Percentiles rank a stretch among this genome's conserved stretches.
These are phyloP conservation scores for Bufo gargarizans DNA, from an alignment of 2,113 vertebrate genomes.

Conservation along the genomic window DNA sequence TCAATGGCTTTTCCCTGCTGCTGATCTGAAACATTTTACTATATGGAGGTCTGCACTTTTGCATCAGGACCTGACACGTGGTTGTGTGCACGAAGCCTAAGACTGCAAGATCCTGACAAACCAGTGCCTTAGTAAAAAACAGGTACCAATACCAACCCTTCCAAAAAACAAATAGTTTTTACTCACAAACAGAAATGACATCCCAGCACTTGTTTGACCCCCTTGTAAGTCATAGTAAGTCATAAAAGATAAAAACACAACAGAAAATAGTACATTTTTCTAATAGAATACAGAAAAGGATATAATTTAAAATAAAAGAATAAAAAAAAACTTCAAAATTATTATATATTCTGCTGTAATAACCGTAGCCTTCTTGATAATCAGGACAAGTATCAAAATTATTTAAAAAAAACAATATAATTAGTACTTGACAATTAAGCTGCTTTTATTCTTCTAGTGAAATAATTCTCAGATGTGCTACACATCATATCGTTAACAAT, in stretches of 20 bases:
- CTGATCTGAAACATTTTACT: too few relatives aligned
- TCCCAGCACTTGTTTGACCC: too few relatives aligned
- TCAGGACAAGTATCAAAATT: conserved; percentile 30
- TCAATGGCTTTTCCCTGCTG: too few relatives aligned
- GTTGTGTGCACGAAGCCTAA: too few relatives aligned
- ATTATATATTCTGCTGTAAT: not conserved
- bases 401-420: not conserved
- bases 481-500: conserved; percentile 31
- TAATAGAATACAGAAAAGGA: not conserved
- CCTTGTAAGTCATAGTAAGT: not conserved
- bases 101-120: too few relatives aligned
- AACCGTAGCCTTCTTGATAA: conserved; percentile 21
- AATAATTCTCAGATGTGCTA: conserved; percentile 4
- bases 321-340: not conserved
- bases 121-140: too few relatives aligned
- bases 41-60: too few relatives aligned
- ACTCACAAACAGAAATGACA: too few relatives aligned
- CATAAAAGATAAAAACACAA: not conserved
- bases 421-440: conserved; percentile 39
- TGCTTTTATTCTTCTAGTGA: conserved; percentile 20
- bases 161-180: too few relatives aligned
- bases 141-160: too few relatives aligned
- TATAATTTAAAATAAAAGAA: not conserved
- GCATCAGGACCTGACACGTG: too few relatives aligned
- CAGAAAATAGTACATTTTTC: not conserved